Conservation (phyloP, 2,113 vertebrate genomes). For the Thalassarche chlororhynchos region DNA sequence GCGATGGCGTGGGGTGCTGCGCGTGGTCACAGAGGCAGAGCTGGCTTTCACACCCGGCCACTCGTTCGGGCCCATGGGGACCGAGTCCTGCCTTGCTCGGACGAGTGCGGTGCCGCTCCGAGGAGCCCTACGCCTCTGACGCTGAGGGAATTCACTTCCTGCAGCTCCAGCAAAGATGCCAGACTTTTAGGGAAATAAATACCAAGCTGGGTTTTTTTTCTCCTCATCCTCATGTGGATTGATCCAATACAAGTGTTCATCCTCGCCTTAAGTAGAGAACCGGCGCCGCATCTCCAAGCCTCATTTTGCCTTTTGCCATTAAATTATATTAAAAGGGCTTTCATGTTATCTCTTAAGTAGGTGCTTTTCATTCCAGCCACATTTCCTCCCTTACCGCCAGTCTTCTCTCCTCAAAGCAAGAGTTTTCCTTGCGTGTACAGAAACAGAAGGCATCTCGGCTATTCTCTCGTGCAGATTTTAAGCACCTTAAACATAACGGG, state of each 20-base stretch:
- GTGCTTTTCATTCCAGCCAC: slow-evolving; percentile 42
- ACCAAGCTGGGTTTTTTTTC: rapidly evolving
- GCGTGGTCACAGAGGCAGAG: neutral
- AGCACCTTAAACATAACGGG: rapidly evolving
- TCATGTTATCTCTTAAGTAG: slow-evolving; percentile 11
- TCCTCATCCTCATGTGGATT: neutral
- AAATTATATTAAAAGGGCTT: slow-evolving; percentile 41
- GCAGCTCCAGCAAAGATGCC: neutral
- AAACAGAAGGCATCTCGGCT: neutral
- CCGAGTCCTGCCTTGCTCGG: neutral
- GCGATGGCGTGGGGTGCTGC: rapidly evolving
- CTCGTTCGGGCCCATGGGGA: rapidly evolving
- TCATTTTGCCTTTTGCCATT: slow-evolving; percentile 20
- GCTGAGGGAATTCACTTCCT: rapidly evolving
- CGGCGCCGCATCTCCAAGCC: rapidly evolving
- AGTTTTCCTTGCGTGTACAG: neutral
- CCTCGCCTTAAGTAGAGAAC: neutral
- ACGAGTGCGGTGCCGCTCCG: rapidly evolving
- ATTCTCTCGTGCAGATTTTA: rapidly evolving
- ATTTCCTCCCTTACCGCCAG: neutral
- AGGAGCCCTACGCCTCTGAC: neutral
- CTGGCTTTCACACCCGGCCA: rapidly evolving
- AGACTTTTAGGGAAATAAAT: neutral
- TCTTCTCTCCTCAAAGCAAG: neutral
- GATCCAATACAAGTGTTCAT: neutral